These are phyloP conservation scores for Drosophila novamexicana DNA, from an alignment of 1,140 invertebrate species.

Conservation along the genomic window DNA sequence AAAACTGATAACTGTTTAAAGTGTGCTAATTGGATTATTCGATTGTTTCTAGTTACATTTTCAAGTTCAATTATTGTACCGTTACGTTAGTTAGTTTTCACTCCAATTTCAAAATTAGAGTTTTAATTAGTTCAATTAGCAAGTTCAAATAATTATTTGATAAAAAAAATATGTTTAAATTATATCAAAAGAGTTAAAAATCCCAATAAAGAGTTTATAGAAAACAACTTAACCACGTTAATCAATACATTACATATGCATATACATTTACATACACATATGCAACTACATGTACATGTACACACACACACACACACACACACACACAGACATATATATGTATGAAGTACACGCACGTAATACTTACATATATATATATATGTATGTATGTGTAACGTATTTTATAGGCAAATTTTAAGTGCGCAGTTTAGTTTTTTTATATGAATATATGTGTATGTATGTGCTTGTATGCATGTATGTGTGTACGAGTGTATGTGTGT, in stretches of 20 bases:
- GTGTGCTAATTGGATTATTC: too few relatives aligned
- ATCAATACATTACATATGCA: conserved; percentile 18
- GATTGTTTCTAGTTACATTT: too few relatives aligned
- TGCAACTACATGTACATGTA: not conserved
- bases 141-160: not conserved
- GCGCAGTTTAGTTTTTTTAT: conserved; percentile 38
- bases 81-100: too few relatives aligned
- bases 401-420: conserved; percentile 47
- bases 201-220: not conserved
- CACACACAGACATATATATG: not conserved
- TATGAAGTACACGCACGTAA: not conserved
- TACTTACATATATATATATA: not conserved
- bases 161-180: not conserved
- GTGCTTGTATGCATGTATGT: not conserved
- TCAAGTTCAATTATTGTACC: too few relatives aligned
- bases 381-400: conserved; percentile 11
- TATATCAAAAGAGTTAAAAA: not conserved
- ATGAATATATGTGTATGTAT: not conserved
- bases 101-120: too few relatives aligned
- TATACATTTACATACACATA: not conserved
- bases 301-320: not conserved
- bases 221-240: conserved; percentile 9
- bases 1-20: too few relatives aligned
- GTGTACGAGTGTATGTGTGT: conserved; percentile 2
- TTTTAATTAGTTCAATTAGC: not conserved